These are phyloP conservation scores for Lycaena phlaeas DNA, from an alignment of 2,888 invertebrate species.

Conservation along the genomic window DNA sequence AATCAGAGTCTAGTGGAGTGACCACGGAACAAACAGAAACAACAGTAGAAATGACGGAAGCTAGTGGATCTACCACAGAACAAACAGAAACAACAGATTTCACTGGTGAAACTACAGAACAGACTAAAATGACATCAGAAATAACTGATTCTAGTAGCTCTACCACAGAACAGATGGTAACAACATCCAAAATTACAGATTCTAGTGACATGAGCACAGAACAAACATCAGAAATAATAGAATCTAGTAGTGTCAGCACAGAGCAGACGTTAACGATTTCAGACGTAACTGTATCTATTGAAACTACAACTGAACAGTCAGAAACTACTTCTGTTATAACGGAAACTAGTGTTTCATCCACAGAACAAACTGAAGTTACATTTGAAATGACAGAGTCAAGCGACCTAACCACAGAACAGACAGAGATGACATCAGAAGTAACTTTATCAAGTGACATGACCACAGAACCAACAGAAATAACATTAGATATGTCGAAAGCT, in stretches of 20 bases:
- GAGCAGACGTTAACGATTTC: background rate
- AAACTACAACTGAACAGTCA: background rate
- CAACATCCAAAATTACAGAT: conserved; percentile 10
- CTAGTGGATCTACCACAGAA: conserved; percentile 6
- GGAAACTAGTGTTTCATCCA: background rate
- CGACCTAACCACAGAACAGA: background rate
- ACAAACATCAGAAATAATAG: background rate
- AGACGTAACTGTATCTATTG: background rate
- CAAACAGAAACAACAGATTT: conserved; percentile 1
- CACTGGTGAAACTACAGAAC: conserved; percentile 1
- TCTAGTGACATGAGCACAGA: background rate
- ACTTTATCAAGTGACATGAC: no score
- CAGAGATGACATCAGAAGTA: background rate
- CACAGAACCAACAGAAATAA: no score
- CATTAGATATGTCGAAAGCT: no score
- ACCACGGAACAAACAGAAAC: conserved; percentile 3
- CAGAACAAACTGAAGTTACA: background rate
- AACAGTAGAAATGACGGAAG: conserved; percentile 9
- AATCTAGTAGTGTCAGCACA: background rate
- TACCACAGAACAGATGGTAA: background rate
- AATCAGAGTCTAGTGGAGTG: background rate
- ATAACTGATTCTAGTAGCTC: background rate
- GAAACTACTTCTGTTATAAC: background rate
- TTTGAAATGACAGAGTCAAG: background rate
- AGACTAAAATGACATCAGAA: background rate